Evolutionary conservation across 2,888 invertebrate genomes (phyloP), one percentile per base, ranked within the genome.

Genomic region (Ischnus inquisitorius): DNA sequence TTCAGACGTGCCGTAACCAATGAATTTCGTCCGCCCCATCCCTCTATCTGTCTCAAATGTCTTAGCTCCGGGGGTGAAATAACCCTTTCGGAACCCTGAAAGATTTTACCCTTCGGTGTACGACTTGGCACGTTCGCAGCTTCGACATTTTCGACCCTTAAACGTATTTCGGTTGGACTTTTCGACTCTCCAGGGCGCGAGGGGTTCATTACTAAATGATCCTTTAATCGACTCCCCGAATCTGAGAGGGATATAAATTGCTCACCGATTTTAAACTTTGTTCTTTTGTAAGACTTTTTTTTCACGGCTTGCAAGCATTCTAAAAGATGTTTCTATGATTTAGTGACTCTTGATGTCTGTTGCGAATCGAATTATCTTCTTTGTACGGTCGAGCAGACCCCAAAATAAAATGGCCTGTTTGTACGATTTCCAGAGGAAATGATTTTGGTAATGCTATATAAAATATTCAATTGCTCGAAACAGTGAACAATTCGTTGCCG

Each of bases 1-100:
- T 54, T 54, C 54, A 22, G 19, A 22, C 22, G 22, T 54, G 54
- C 22, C 54, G 54, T 54, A 54, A 54, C 54, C 54, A 54, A 54
- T 54, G 22, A 54, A 19, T 54, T 54, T 14, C 10, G 22, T 1
- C 22, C 22, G 12, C 54, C 54, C 19, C 16, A 54, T 54, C 54
- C 22, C 10, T 54, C 54, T 16, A 19, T 19, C 54, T 19, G 19
- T 22, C 34, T 34, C 34, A 54, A 54, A 19, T 54, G 54, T 54
- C 19, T 16, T 54, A 16, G 19, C 19, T 54, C 12, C 19, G 3
- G 19, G 48, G 12, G 22, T 19, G 8, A 54, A 54, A 54, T 54
- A 22, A 54, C 10, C 54, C 22, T 54, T 6, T 3, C 8, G 34
- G 22, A 8, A 8, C 54, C 10, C 19, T 54, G 2, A 16, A 54